A percentile compares a stretch with the other conserved stretches of the same genome.
These are phyloP conservation scores for Leptura quadrifasciata DNA, from an alignment of 2,888 invertebrate genomes.

Conservation along the genomic window DNA sequence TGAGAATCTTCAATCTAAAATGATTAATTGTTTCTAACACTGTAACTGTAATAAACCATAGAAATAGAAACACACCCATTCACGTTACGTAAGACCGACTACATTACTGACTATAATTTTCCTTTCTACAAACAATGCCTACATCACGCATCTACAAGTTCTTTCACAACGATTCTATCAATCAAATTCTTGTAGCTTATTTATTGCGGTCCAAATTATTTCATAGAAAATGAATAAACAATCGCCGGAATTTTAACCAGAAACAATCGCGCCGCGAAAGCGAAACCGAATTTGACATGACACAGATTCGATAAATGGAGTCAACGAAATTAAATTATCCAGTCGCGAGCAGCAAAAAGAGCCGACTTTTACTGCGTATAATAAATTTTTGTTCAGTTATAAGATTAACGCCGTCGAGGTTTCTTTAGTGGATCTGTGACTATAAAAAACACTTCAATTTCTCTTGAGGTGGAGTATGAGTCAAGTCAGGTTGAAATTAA, in stretches of 20 bases:
- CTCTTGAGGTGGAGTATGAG: not conserved
- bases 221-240: slow-evolving; percentile 11
- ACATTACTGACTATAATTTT: not conserved
- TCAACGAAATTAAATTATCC: not conserved
- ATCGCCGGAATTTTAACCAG: slow-evolving; percentile 37
- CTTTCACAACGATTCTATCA: slow-evolving; percentile 35
- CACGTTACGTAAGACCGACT: not conserved
- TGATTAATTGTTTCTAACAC: slow-evolving; percentile 8
- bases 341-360: not conserved
- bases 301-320: slow-evolving; percentile 9
- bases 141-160: not conserved
- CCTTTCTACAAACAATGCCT: slow-evolving; percentile 21
- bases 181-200: slow-evolving; percentile 11
- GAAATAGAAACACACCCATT: slow-evolving; percentile 8
- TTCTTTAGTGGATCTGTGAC: not conserved
- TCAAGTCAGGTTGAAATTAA: not conserved
- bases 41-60: not conserved
- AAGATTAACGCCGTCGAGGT: not conserved
- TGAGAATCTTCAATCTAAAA: not conserved
- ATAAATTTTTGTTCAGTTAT: not conserved
- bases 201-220: slow-evolving; percentile 10
- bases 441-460: not conserved
- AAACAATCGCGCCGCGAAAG: slow-evolving; percentile 34
- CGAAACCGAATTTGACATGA: slow-evolving; percentile 30
- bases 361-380: not conserved